Evolutionary conservation across 2,113 vertebrate genomes (phyloP).

Genomic region (Formicarius rufipectus): DNA sequence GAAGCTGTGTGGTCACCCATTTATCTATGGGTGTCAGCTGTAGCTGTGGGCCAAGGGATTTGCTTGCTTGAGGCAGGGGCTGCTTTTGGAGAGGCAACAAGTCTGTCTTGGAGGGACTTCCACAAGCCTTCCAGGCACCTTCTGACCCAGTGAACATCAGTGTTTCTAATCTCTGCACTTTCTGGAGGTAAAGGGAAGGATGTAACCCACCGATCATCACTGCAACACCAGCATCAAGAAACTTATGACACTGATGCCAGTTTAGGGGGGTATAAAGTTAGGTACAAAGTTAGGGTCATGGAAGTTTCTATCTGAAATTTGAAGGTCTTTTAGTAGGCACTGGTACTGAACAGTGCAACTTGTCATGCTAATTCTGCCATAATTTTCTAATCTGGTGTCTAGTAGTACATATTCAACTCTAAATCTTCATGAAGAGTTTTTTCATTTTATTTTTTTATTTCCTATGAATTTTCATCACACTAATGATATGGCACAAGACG

Average conservation of each 20-base stretch:
- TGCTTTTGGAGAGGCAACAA: neutral
- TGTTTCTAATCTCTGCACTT: neutral
- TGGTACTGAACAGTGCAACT: neutral
- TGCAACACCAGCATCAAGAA: neutral
- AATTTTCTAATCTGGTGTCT: rapidly evolving
- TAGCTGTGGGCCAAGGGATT: rapidly evolving
- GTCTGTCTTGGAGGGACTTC: neutral
- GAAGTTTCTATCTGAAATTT: neutral
- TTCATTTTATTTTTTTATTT: neutral
- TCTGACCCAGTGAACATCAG: neutral
- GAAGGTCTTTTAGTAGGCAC: neutral
- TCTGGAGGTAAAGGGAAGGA: neutral
- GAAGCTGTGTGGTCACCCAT: neutral
- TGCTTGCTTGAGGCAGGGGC: rapidly evolving
- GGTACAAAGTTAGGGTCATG: neutral
- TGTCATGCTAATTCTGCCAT: neutral
- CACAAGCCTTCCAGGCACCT: neutral
- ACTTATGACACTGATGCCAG: neutral
- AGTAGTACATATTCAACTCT: neutral
- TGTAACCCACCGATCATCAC: neutral
- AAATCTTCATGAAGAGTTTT: neutral
- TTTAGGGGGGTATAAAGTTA: neutral
- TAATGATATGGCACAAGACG: neutral
- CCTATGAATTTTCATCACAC: neutral
- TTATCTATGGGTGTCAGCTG: neutral